Evolutionary conservation across 2,113 vertebrate species (phyloP), one percentile per base, ranked within the genome.

Genomic region (Notarius quadriscutis): DNA sequence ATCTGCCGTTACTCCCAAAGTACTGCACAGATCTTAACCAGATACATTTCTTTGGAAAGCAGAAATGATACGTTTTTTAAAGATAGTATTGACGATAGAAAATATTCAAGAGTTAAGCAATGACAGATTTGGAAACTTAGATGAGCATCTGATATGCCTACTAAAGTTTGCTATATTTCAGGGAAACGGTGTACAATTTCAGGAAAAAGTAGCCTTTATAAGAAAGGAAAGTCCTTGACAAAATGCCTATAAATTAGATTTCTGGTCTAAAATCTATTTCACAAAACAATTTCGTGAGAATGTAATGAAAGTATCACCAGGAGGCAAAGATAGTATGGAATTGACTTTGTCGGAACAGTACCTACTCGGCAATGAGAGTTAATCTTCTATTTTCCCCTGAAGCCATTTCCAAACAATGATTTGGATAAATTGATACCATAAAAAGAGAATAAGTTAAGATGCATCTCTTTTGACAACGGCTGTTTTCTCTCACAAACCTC

Each of bases 381-480:
- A 81, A 80, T 86, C 51, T 81, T 80, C 20, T 55, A 7, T 86
- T 57, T 58, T 78, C 53, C 67, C 67, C 83, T 34, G 53, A 30
- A 84, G n/a, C 10, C 83, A 48, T 57, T 74, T 72, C 20, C 67
- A 58, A 25, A 74, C 30, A 74, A 41, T 60, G 7, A 65, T 86
- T 81, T 82, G 34, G 25, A 50, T 48, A 69, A 86, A 86, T 67
- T 80, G 48, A 67, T 34, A 34, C 86, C 50, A 81, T 58, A 57
- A 86, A 41, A 86, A 67, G 20, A 80, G 58, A 71, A 5, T 17
- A 82, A 20, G 20, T 72, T 48, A 67, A 25, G 63, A 58, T 69
- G 30, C 34, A 81, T 50, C 78, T n/a, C 7, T 41, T 83, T 82
- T 48, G 41, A 74, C 55, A 74, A 30, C 34, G 55, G 67, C 25